Evolutionary conservation across 1,140 invertebrate genomes (phyloP).

Genomic region (Branchinecta lynchi): DNA sequence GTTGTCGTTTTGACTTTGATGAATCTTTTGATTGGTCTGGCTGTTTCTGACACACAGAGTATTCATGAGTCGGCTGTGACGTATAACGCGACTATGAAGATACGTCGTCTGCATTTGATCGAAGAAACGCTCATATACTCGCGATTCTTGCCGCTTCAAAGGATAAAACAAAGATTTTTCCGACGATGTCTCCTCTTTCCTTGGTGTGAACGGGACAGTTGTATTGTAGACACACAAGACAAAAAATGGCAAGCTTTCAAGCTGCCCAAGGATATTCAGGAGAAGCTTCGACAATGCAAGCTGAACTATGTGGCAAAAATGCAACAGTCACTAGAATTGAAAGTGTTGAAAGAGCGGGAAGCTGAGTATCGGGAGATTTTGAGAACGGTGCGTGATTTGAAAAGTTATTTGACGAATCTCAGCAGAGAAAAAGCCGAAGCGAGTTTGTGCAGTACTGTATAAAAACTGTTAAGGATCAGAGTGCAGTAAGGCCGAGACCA

Average conservation of each 20-base stretch:
- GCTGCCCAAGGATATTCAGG: neutral
- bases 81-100: neutral
- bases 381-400: too few relatives aligned
- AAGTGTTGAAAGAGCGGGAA: too few relatives aligned
- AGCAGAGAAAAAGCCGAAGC: too few relatives aligned
- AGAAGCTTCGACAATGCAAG: neutral
- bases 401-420: too few relatives aligned
- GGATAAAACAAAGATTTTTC: neutral
- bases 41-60: conserved; percentile 60
- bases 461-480: too few relatives aligned
- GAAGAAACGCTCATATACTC: neutral
- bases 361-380: too few relatives aligned
- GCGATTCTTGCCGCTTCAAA: neutral
- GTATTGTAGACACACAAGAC: neutral
- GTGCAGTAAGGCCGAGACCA: too few relatives aligned
- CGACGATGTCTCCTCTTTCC: neutral
- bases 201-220: neutral
- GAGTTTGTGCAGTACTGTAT: too few relatives aligned
- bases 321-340: neutral
- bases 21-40: conserved; percentile 63
- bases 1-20: conserved; percentile 68
- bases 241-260: neutral
- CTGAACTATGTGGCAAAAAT: neutral
- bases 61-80: conserved; percentile 53
- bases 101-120: neutral